Evolutionary conservation across 2,888 invertebrate species (phyloP).

Genomic region (Drosophila pullipes): DNA sequence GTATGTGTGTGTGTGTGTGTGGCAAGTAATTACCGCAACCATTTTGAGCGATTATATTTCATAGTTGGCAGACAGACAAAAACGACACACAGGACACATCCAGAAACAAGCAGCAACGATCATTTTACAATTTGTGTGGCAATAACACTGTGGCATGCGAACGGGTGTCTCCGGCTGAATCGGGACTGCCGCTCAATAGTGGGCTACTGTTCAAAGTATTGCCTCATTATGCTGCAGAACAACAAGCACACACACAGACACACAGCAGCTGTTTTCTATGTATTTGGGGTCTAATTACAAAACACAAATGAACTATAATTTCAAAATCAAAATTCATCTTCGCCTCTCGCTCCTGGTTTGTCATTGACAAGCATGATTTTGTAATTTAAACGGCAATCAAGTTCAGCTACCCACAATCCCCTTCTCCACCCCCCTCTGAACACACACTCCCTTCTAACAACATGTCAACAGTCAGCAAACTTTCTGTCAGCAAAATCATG

Average conservation of each 20-base stretch:
- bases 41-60: conserved; percentile 47
- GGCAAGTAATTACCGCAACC: conserved; percentile 28
- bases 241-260: conserved; percentile 22
- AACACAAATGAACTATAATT: conserved; percentile 76
- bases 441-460: not conserved
- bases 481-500: conserved; percentile 77
- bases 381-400: conserved; percentile 76
- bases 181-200: not conserved
- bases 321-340: conserved; percentile 41
- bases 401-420: conserved; percentile 16
- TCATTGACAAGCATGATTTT: conserved; percentile 70
- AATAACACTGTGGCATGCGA: conserved; percentile 47
- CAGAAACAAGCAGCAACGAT: conserved; percentile 31
- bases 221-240: conserved; percentile 54
- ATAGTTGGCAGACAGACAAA: conserved; percentile 25
- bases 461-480: conserved; percentile 71
- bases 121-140: conserved; percentile 60
- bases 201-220: conserved; percentile 51
- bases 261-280: conserved; percentile 7
- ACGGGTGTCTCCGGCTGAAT: conserved; percentile 14
- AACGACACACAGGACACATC: not conserved
- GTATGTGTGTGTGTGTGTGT: conserved; percentile 1
- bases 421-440: not conserved
- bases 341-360: conserved; percentile 14
- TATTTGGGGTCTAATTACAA: conserved; percentile 74